Evolutionary conservation across 2,797 vertebrate genomes (phyloP).

Genomic region (Arnoldichthys spilopterus): DNA sequence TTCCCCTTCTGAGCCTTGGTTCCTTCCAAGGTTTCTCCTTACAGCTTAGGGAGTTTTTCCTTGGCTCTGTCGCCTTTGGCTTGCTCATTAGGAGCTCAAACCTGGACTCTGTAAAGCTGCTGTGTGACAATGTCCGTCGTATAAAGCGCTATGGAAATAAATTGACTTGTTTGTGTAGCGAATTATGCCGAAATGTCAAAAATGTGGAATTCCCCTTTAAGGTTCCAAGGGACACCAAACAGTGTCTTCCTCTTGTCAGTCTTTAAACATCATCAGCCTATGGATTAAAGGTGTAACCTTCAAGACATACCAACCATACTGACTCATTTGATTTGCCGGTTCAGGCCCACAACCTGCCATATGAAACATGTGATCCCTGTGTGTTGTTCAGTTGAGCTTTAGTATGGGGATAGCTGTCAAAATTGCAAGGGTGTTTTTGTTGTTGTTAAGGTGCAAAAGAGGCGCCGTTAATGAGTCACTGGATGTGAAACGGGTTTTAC

Average conservation of each 20-base stretch:
- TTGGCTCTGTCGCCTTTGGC: no score
- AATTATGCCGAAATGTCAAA: neutral
- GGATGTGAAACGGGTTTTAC: slow-evolving; percentile 40
- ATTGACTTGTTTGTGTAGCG: no score
- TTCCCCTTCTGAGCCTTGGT: no score
- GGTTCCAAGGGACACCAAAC: neutral
- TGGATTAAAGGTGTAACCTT: neutral
- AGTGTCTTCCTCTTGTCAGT: neutral
- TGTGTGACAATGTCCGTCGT: no score
- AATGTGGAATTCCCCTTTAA: neutral
- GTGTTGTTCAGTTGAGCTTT: slow-evolving; percentile 5
- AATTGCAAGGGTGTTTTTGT: slow-evolving; percentile 12
- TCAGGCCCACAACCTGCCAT: slow-evolving; percentile 27
- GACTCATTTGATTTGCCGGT: slow-evolving; percentile 4
- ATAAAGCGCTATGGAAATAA: no score
- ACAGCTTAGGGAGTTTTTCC: no score
- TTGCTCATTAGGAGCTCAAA: no score
- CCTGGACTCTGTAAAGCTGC: no score
- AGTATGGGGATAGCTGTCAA: slow-evolving; percentile 5
- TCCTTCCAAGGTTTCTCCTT: no score
- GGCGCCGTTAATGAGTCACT: slow-evolving; percentile 40
- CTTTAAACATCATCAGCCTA: neutral
- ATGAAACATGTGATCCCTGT: slow-evolving; percentile 14
- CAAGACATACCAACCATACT: neutral
- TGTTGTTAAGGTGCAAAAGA: slow-evolving; percentile 31